These are phyloP conservation scores for Phania funesta DNA, from an alignment of 2,888 invertebrate genomes.

Conservation along the genomic window DNA sequence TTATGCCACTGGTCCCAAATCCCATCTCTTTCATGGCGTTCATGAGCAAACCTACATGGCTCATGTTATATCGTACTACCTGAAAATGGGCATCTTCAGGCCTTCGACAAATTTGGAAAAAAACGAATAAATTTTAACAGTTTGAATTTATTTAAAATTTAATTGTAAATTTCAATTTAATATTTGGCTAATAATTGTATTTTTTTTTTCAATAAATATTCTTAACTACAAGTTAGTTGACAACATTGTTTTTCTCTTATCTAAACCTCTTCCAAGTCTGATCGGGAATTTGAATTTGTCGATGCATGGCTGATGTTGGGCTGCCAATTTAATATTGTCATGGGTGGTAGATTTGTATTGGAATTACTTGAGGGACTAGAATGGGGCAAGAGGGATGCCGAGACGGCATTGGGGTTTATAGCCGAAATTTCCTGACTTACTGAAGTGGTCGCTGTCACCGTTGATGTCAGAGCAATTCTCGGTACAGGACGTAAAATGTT, in stretches of 20 bases:
- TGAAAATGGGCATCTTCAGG: constrained; percentile 84
- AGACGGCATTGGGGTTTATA: not conserved
- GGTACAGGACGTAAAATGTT: constrained; percentile 79
- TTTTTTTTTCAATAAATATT: constrained; percentile 53
- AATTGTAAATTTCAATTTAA: constrained; percentile 60
- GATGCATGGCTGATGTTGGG: constrained; percentile 16
- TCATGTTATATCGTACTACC: constrained; percentile 89
- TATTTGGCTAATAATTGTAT: constrained; percentile 66
- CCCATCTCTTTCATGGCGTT: constrained; percentile 91
- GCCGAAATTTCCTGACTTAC: constrained; percentile 58
- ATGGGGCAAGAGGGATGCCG: not conserved
- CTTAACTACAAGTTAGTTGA: constrained; percentile 42
- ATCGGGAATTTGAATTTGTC: constrained; percentile 40
- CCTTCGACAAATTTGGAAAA: not conserved
- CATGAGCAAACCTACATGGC: constrained; percentile 95
- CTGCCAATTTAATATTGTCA: constrained; percentile 47
- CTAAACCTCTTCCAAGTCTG: constrained; percentile 48
- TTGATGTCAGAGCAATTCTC: constrained; percentile 75
- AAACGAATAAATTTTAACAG: constrained; percentile 6
- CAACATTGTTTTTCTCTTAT: not conserved
- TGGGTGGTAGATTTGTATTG: constrained; percentile 22
- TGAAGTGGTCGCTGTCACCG: constrained; percentile 68
- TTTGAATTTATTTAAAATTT: constrained; percentile 59
- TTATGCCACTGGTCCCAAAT: constrained; percentile 86
- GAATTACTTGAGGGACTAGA: constrained; percentile 11